Evolutionary conservation across 2,113 vertebrate genomes (phyloP).

Genomic region (Spilogale gracilis): DNA sequence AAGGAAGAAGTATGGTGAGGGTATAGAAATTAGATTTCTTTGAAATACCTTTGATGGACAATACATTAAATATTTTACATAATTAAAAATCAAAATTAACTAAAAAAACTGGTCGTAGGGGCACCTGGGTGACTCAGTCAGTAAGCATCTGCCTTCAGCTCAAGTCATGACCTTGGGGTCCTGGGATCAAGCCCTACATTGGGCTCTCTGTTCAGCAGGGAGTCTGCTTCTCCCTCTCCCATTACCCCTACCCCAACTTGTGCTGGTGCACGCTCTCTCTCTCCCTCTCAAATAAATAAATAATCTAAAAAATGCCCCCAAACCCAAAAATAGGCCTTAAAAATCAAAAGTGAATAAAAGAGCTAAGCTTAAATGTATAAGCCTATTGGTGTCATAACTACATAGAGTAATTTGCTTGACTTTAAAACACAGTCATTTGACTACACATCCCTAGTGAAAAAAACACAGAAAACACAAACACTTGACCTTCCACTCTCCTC

Average conservation of each 20-base stretch:
- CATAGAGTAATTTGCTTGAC: neutral
- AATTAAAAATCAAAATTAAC: neutral
- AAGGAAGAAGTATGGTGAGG: neutral
- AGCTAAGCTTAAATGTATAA: neutral
- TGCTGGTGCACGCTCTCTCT: neutral
- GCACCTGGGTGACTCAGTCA: neutral
- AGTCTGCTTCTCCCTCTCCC: neutral
- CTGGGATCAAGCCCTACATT: neutral
- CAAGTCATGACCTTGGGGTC: neutral
- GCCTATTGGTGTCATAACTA: neutral
- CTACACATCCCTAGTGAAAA: neutral
- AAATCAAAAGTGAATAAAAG: neutral
- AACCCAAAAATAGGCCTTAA: neutral
- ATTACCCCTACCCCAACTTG: neutral
- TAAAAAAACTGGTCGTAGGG: neutral
- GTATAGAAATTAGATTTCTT: neutral
- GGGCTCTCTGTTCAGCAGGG: neutral
- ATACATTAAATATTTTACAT: neutral
- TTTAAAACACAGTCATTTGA: neutral
- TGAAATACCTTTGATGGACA: neutral
- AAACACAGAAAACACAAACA: neutral
- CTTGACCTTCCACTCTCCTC: neutral
- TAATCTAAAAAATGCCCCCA: neutral
- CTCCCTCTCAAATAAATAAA: neutral
- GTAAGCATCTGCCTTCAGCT: neutral